Conservation (phyloP, 2,797 vertebrate species). For the Parambassis ranga region DNA sequence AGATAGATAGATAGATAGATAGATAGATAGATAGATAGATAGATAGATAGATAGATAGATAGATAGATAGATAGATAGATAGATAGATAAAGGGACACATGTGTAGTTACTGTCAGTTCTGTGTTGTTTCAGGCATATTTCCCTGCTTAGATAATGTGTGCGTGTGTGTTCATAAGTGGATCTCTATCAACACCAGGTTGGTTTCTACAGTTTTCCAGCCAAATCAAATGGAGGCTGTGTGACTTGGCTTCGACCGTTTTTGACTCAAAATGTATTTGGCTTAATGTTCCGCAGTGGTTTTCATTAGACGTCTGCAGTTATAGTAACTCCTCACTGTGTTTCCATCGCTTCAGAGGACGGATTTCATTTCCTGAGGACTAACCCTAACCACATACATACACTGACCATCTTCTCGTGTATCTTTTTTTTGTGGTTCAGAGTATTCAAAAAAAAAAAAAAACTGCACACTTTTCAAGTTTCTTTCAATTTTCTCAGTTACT, state of each 20-base stretch:
- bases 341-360: background rate
- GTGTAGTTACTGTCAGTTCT: background rate
- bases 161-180: conserved; percentile 30
- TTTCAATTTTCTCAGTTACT: background rate
- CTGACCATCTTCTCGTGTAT: background rate
- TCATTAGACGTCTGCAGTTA: conserved; percentile 7
- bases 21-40: too few relatives aligned
- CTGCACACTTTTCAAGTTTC: background rate
- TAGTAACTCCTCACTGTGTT: background rate
- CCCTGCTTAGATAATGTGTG: conserved; percentile 4
- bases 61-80: too few relatives aligned
- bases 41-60: too few relatives aligned
- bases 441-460: background rate
- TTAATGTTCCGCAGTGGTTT: conserved; percentile 20
- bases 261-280: conserved; percentile 46
- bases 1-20: too few relatives aligned
- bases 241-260: conserved; percentile 55
- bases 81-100: too few relatives aligned
- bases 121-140: conserved; percentile 10
- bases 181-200: conserved; percentile 54
- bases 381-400: background rate
- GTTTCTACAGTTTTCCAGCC: conserved; percentile 62
- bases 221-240: conserved; percentile 70
- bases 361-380: background rate
- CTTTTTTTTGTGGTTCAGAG: background rate